Evolutionary conservation across 2,888 invertebrate genomes (phyloP), one percentile per base, ranked within the genome.

Genomic region (Malthinus flaveolus): DNA sequence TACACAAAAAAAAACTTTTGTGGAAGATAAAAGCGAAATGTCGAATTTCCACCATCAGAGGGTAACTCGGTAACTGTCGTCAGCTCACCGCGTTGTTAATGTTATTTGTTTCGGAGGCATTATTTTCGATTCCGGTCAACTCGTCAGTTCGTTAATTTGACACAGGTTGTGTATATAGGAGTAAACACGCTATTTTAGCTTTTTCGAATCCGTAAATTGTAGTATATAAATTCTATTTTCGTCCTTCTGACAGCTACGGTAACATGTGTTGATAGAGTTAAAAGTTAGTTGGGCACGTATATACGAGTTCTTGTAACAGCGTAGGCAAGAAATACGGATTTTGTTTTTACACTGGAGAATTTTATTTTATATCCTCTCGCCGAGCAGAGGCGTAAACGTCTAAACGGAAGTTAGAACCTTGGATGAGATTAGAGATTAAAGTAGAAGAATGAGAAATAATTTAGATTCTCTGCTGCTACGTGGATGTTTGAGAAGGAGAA

Each of bases 231-330:
- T 52, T 62, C 52, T 39, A 61, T 62, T 59, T 62, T 61, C 56
- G 54, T 59, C 47, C 56, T 50, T 56, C 56, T 63, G 60, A 61
- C 57, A 61, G 55, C 34, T 53, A 33, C 47, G 52, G 53, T 55
- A 61, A 58, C 63, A 61, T 63, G 63, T 63, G 63, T 56, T 63
- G 61, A 61, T 61, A 61, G 61, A 63, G 63, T 61, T 63, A 61
- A 61, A 49, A 61, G 58, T 63, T 58, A 52, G 55, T 56, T 44
- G 47, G 50, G 61, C 60, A 63, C 63, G 63, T 61, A 60, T 61
- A 60, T 51, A 60, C 57, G 48, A 35, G 45, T 56, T 46, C 23
- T 23, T 23, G 23, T 37, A 50, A 47, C 50, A 51, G 36, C 60
- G 56, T 56, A 35, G 45, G 56, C 55, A 59, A 61, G 63, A 63